Evolutionary conservation across 2,113 vertebrate genomes (phyloP).

Genomic region (Anhinga rufa): DNA sequence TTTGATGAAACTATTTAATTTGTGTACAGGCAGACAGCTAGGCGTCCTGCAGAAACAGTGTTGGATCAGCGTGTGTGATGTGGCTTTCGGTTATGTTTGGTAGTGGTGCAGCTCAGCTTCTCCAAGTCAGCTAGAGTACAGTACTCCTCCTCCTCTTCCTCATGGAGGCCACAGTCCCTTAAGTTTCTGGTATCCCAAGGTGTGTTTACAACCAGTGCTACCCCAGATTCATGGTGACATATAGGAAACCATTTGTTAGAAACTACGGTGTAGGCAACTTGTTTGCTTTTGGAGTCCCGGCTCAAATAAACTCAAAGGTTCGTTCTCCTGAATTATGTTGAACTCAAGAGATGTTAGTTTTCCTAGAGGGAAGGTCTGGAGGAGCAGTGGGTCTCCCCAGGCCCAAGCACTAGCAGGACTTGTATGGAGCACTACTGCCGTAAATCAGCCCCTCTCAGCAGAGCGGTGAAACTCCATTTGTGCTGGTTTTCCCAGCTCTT

Average conservation of each 20-base stretch:
- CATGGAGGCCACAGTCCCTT: not conserved
- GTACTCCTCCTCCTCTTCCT: not conserved
- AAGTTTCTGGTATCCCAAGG: not conserved
- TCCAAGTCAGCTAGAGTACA: not conserved
- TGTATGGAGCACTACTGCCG: not conserved
- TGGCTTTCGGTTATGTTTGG: not conserved
- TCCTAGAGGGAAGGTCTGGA: not conserved
- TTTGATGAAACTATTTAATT: not conserved
- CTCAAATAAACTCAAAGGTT: not conserved
- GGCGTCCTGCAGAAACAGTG: not conserved
- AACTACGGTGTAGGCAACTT: not conserved
- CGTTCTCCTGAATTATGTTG: not conserved
- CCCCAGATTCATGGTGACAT: not conserved
- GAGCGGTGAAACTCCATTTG: not conserved
- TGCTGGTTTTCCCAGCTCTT: not conserved
- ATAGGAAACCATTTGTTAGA: not conserved
- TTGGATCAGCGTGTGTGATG: not conserved
- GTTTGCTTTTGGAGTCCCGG: not conserved
- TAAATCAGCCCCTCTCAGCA: not conserved
- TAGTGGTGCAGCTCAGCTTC: conserved; percentile 13
- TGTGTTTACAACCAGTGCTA: not conserved
- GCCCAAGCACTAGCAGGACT: not conserved
- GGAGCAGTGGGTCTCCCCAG: not conserved
- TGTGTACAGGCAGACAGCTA: not conserved
- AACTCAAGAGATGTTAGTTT: not conserved